Conservation (phyloP, 35 echinoderm and acorn worm genomes). For the Strongylocentrotus purpuratus region DNA sequence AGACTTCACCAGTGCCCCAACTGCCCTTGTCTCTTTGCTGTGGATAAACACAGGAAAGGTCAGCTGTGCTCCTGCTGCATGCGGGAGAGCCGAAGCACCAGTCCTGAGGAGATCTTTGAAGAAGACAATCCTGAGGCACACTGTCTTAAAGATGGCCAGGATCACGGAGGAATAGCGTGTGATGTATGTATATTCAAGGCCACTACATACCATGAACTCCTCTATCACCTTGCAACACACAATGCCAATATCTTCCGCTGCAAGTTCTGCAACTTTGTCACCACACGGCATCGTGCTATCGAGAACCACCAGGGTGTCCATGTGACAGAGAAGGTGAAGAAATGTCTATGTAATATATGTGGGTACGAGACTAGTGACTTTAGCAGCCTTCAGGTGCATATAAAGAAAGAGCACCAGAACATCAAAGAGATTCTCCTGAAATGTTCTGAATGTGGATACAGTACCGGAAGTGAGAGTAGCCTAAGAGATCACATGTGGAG, state of each 20-base stretch:
- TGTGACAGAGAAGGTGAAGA: constrained; percentile 44
- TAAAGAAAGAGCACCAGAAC: constrained; percentile 75
- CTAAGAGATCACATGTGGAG: constrained; percentile 88
- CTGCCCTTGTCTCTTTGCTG: constrained; percentile 94
- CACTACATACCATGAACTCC: constrained; percentile 64
- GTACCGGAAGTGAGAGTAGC: constrained; percentile 63
- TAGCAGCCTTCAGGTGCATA: constrained; percentile 64
- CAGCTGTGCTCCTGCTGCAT: constrained; percentile 83
- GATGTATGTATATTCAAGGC: constrained; percentile 73
- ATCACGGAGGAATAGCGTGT: constrained; percentile 55
- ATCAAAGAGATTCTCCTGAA: constrained; percentile 76
- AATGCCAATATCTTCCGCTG: constrained; percentile 90
- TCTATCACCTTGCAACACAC: constrained; percentile 85
- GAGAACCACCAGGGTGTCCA: constrained; percentile 63
- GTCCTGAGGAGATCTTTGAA: background rate
- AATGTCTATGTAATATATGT: constrained; percentile 86
- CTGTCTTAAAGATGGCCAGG: constrained; percentile 32
- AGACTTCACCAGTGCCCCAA: constrained; percentile 89
- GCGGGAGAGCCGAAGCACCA: constrained; percentile 51
- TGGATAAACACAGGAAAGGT: constrained; percentile 58
- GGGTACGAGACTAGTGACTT: constrained; percentile 64
- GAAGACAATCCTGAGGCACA: constrained; percentile 31
- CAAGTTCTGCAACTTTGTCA: constrained; percentile 95
- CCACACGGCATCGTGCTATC: constrained; percentile 69
- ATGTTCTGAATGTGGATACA: constrained; percentile 94